These are phyloP conservation scores for Papilio polyxenes DNA, from an alignment of 1,140 invertebrate genomes.

Conservation along the genomic window DNA sequence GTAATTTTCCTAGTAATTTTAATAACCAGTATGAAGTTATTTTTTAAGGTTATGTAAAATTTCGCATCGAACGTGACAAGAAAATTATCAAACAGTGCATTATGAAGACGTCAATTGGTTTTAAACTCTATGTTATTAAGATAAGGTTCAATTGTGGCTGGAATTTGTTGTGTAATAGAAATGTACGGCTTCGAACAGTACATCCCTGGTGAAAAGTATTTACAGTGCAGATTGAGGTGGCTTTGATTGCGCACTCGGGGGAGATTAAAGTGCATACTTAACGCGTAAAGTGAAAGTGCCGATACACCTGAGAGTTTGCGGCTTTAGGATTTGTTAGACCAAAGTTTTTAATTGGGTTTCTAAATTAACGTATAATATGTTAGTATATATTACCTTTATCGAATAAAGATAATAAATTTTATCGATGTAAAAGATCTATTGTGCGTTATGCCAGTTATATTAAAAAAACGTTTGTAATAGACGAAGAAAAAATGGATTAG, in stretches of 20 bases:
- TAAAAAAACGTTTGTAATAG: too few relatives aligned
- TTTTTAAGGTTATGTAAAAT: background rate
- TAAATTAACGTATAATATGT: background rate
- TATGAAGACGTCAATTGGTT: background rate
- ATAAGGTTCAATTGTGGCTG: background rate
- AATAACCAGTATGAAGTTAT: background rate
- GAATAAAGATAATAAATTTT: background rate
- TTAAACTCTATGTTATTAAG: background rate
- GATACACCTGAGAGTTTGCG: background rate
- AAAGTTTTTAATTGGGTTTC: background rate
- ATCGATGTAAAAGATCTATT: background rate
- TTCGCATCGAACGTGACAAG: slow-evolving; percentile 4
- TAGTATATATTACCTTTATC: background rate
- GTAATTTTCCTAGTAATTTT: too few relatives aligned
- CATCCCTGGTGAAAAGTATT: background rate
- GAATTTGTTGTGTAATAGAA: background rate
- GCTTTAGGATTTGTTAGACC: background rate
- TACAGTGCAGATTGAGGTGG: slow-evolving; percentile 1
- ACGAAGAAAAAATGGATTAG: too few relatives aligned
- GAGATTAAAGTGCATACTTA: slow-evolving; percentile 24
- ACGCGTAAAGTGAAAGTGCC: background rate
- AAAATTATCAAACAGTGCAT: background rate
- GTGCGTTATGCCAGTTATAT: too few relatives aligned
- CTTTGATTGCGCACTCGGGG: slow-evolving; percentile 21
- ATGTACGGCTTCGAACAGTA: background rate